These are phyloP conservation scores for Pseudobourletiella spinata DNA, from an alignment of 1,140 invertebrate genomes.

Conservation along the genomic window DNA sequence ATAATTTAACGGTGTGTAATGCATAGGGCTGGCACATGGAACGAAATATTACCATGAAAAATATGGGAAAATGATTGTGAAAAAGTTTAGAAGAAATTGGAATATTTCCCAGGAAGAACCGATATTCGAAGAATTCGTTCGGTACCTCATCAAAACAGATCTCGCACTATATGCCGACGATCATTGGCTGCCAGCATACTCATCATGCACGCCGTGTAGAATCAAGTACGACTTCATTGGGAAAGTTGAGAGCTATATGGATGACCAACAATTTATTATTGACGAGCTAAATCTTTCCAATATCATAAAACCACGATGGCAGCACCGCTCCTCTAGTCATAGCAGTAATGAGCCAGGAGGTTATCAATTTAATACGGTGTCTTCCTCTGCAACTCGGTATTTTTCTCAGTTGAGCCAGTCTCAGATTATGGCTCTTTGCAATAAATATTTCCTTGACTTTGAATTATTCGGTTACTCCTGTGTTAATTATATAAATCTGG, in stretches of 20 bases:
- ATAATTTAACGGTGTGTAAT: background rate
- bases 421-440: conserved; percentile 53
- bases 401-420: conserved; percentile 51
- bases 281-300: conserved; percentile 50
- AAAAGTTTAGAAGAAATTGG: conserved; percentile 43
- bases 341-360: background rate
- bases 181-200: conserved; percentile 64
- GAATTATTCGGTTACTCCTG: conserved; percentile 49
- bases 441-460: conserved; percentile 64
- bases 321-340: conserved; percentile 39
- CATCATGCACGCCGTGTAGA: conserved; percentile 63
- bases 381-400: conserved; percentile 45
- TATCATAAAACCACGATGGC: conserved; percentile 44
- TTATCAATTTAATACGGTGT: background rate
- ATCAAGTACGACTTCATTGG: conserved; percentile 53
- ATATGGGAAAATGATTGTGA: conserved; percentile 50
- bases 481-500: conserved; percentile 38
- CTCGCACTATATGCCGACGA: conserved; percentile 44
- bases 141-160: conserved; percentile 40
- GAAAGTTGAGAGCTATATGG: conserved; percentile 56
- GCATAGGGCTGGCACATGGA: conserved; percentile 42
- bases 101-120: conserved; percentile 45
- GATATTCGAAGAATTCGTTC: conserved; percentile 60
- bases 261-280: conserved; percentile 59
- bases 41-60: conserved; percentile 50